Evolutionary conservation across 2,797 vertebrate species (phyloP), one percentile per base, ranked within the genome.

Genomic region (Ispidina lecontei): DNA sequence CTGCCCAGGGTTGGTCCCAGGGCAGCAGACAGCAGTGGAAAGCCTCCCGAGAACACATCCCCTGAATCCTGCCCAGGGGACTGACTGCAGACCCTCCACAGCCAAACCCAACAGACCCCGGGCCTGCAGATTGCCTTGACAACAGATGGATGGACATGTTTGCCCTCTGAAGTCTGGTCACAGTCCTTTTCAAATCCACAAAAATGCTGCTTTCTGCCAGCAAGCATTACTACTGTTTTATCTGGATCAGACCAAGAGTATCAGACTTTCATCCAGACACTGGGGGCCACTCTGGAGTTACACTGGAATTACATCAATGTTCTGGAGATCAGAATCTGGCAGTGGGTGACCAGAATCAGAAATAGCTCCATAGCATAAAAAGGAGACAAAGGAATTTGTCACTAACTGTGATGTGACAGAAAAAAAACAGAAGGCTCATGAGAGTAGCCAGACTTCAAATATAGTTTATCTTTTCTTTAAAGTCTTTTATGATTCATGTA

Each of bases 281-380:
- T 90, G 92, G 93, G 60, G 83, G 88, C 86, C 92, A 94, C 87
- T 94, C 91, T 95, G 89, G 86, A 94, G 79, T 92, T 96, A 79
- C 85, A 58, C 84, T 94, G 90, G 84, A 92, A 92, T 74, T 65
- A 33, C 69, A 94, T 80, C 93, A 91, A 71, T 43, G 63, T 90
- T 88, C 65, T 87, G 93, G 93, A 94, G 93, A 90, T 94, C 94
- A 94, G 91, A 94, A 56, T 93, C 94, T 96, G 94, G 93, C 95
- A 88, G 46, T 47, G 88, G 78, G 75, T 49, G 88, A 87, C 63
- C 84, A 86, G 82, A 76, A 60, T 76, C 71, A 91, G 87, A 91
- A 94, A 91, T 94, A 95, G 71, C 71, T 64, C 35, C 49, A 18
- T 80, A 64, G 90, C 85, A 46, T 83, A 75, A 89, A 93, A 94